Evolutionary conservation across 2,888 invertebrate genomes (phyloP).

Genomic region (Andricus curvator): DNA sequence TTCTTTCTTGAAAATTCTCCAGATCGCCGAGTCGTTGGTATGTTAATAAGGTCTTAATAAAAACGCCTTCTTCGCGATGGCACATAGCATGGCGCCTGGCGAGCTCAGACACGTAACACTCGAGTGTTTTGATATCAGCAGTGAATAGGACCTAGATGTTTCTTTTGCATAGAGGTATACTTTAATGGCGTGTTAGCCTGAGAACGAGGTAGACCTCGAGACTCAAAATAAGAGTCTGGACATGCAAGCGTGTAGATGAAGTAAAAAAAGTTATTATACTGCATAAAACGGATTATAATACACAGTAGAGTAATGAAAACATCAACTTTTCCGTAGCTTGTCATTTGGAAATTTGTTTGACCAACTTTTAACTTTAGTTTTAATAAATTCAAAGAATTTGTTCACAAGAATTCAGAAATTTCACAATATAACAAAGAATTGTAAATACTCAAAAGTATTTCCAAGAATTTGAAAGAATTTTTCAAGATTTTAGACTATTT

Average conservation of each 20-base stretch:
- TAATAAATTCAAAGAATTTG: too few species aligned
- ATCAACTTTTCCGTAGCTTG: too few species aligned
- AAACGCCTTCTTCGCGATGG: constrained; percentile 30
- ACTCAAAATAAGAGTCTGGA: neutral
- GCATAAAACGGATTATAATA: too few species aligned
- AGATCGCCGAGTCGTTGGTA: constrained; percentile 34
- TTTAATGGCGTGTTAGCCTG: neutral
- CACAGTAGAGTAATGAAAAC: too few species aligned
- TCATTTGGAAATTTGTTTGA: too few species aligned
- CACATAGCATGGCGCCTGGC: constrained; percentile 36
- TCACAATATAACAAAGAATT: too few species aligned
- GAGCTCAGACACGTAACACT: constrained; percentile 10
- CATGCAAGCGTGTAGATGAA: neutral
- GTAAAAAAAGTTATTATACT: neutral
- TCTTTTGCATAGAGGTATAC: neutral
- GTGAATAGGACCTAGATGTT: neutral
- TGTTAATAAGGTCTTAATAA: constrained; percentile 42
- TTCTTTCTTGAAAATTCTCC: constrained; percentile 52
- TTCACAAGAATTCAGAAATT: too few species aligned
- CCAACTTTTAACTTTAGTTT: too few species aligned
- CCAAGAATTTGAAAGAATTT: too few species aligned
- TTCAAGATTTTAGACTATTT: too few species aligned
- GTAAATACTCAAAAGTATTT: too few species aligned
- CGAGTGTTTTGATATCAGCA: neutral
- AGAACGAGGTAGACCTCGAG: neutral